Evolutionary conservation across 2,113 vertebrate species (phyloP), one percentile per base, ranked within the genome.

Genomic region (Paradisaea rubra): DNA sequence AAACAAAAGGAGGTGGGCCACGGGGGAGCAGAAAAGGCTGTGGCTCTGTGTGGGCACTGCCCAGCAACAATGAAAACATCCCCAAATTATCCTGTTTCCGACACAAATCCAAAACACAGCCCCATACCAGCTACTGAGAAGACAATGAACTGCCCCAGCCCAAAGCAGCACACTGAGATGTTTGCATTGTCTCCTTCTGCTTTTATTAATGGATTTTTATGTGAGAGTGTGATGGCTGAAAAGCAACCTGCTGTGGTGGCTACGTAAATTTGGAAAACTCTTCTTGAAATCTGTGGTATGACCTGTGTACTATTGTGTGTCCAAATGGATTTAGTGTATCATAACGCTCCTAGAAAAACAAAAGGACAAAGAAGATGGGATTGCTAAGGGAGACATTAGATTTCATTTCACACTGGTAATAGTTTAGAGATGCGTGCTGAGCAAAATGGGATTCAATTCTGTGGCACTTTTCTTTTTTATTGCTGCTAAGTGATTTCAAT

Each of bases 361-460:
- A 86, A 79, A 91, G 88, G 64, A 70, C 87, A 82, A 89, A 96
- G 89, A 89, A 89, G 87, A 92, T 95, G 79, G 64, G 85, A 89
- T 94, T 94, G 87, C 76, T 94, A 35, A 88, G 93, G 89, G 89
- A 96, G 91, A 73, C 68, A 86, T 95, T 95, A 95, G 81, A 95
- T 96, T 92, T 94, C 93, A 94, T 96, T 96, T 97, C 89, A 95
- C 93, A 73, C 60, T 93, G 94, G 87, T 96, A 94, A 92, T 93
- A 86, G 86, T 94, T 95, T 68, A 88, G 90, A 93, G 79, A 73
- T 66, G 76, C 86, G 89, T 88, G 72, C 86, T 52, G 91, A 91
- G 85, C 71, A 88, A 95, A 96, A 91, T 63, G 81, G 54, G 87
- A 94, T 95, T 95, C 81, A 94, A 66, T 94, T 96, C 87, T 95